These are phyloP conservation scores for Philonicus albiceps DNA, from an alignment of 2,888 invertebrate genomes.

Conservation along the genomic window DNA sequence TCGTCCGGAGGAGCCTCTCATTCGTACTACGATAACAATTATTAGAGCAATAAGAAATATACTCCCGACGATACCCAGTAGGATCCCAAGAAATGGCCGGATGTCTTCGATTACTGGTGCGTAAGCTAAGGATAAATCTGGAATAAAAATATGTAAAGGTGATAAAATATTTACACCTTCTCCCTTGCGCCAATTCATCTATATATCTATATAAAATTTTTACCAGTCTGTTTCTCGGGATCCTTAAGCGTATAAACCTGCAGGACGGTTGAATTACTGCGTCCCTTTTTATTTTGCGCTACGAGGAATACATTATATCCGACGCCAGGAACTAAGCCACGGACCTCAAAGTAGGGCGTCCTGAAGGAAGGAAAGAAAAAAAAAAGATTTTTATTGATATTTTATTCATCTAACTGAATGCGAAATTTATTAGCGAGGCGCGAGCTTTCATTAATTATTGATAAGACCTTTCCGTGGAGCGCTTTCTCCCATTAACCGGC, in stretches of 20 bases:
- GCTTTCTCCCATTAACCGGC: not conserved
- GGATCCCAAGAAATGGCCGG: conserved; percentile 66
- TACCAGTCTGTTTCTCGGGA: conserved; percentile 77
- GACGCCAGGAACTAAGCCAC: conserved; percentile 73
- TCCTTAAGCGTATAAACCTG: conserved; percentile 77
- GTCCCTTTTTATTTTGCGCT: conserved; percentile 76
- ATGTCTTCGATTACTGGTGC: conserved; percentile 65
- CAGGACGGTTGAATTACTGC: conserved; percentile 71
- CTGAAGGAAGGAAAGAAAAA: conserved; percentile 50
- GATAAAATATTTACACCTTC: conserved; percentile 31
- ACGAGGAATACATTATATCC: conserved; percentile 74
- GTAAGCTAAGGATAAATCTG: conserved; percentile 63
- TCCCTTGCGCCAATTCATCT: not conserved
- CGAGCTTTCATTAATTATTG: not conserved
- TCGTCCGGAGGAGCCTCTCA: conserved; percentile 63
- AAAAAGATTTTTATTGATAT: not conserved
- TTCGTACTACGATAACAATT: conserved; percentile 66
- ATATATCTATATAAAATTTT: conserved; percentile 51
- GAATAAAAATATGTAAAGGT: not conserved
- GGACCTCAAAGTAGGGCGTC: conserved; percentile 71
- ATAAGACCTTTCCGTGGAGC: not conserved
- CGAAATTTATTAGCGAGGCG: not conserved
- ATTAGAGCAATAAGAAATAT: conserved; percentile 66
- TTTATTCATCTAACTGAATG: conserved; percentile 15
- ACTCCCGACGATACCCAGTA: conserved; percentile 66